A percentile compares a stretch with the other conserved stretches of the same genome.
phyloP scores from a whole-genome alignment of 92 coral and sea anemone species.

The Porites divaricata region DNA sequence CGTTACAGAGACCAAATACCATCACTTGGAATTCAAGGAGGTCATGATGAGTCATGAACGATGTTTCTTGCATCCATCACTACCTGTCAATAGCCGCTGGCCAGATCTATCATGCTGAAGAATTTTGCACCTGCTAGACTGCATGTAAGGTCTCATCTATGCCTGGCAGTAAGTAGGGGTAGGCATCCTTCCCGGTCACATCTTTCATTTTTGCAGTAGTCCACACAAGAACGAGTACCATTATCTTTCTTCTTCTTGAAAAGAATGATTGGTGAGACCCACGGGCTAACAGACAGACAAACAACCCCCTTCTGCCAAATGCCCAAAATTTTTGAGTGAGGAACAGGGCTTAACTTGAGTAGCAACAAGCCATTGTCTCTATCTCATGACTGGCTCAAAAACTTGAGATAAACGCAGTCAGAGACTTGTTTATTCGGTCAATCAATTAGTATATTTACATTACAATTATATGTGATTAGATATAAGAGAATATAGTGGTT shows the following conservation, averaged over 20 bases:
- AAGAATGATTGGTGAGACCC: constrained; percentile 50
- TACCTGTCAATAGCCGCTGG: constrained; percentile 56
- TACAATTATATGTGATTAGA: too few relatives aligned
- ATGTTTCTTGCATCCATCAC: constrained; percentile 36
- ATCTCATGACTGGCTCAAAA: too few relatives aligned
- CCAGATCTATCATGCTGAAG: constrained; percentile 45
- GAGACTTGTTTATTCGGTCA: too few relatives aligned
- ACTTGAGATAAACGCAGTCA: too few relatives aligned
- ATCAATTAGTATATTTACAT: too few relatives aligned
- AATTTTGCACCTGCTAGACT: constrained; percentile 17
- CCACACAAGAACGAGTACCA: constrained; percentile 9
- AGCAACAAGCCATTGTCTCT: too few relatives aligned
- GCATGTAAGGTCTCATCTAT: constrained; percentile 45
- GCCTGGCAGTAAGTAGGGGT: constrained; percentile 45
- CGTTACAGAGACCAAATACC: constrained; percentile 53
- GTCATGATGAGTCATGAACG: constrained; percentile 37
- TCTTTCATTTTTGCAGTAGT: constrained; percentile 41
- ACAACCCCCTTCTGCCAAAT: constrained; percentile 29
- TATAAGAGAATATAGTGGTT: too few relatives aligned
- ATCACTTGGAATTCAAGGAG: constrained; percentile 54
- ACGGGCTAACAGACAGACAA: constrained; percentile 16
- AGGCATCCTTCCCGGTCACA: constrained; percentile 36
- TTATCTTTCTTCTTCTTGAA: constrained; percentile 24
- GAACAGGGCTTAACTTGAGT: too few relatives aligned
- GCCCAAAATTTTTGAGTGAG: not conserved